phyloP scores from a whole-genome alignment of 2,797 vertebrate species.

The Rhynchotus rufescens region DNA sequence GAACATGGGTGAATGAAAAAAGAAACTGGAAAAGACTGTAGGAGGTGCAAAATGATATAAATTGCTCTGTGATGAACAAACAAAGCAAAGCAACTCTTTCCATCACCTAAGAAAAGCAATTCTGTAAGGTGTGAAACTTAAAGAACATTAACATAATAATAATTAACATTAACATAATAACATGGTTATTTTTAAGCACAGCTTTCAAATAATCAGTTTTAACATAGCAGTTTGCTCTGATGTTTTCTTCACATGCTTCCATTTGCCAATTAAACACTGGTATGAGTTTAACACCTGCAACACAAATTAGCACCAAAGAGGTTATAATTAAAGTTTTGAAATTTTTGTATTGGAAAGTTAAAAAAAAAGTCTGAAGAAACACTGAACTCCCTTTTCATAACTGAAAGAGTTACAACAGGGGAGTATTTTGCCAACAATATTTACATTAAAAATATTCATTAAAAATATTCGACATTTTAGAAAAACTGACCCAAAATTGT shows the following conservation, averaged over 20 bases:
- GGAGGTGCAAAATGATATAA: conserved; percentile 10
- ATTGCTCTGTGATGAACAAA: conserved; percentile 9
- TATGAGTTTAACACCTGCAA: neutral
- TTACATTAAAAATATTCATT: neutral
- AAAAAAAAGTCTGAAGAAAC: neutral
- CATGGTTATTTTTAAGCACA: neutral
- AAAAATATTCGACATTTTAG: neutral
- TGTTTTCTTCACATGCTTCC: neutral
- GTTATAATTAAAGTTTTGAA: neutral
- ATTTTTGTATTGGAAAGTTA: neutral
- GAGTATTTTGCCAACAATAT: neutral
- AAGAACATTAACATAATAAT: too few species aligned
- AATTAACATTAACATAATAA: too few species aligned
- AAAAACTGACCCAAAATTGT: neutral
- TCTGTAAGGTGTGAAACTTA: neutral
- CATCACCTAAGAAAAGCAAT: neutral
- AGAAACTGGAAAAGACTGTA: neutral
- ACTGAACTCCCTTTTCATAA: too few species aligned
- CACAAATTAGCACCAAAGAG: neutral
- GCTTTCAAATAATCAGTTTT: conserved; percentile 1
- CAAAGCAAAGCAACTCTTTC: neutral
- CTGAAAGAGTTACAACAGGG: neutral
- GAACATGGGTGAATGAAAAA: neutral
- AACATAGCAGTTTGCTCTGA: neutral
- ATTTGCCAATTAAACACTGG: neutral